phyloP scores from a whole-genome alignment of 2,113 vertebrate species.

The Henicopernis longicauda region DNA sequence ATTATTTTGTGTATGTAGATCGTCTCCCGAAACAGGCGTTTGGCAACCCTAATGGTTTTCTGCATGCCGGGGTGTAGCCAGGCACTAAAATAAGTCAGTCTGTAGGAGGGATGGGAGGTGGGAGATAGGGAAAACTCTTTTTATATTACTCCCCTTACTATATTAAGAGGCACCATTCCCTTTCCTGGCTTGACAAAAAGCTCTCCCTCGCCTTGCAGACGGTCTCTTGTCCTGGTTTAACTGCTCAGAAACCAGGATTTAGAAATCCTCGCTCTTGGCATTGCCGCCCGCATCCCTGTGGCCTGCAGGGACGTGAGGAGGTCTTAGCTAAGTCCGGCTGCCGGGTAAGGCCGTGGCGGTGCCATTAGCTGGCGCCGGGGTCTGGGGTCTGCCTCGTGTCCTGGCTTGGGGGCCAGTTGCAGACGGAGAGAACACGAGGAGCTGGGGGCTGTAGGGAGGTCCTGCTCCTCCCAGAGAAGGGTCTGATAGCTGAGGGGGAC shows the following conservation, averaged over 20 bases:
- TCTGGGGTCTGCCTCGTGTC: neutral
- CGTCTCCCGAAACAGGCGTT: neutral
- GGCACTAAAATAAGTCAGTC: constrained; percentile 36
- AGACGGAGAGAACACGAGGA: neutral
- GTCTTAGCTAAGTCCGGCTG: neutral
- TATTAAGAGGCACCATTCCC: constrained; percentile 29
- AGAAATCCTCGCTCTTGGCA: neutral
- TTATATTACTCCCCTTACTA: constrained; percentile 46
- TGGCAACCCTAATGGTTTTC: constrained; percentile 36
- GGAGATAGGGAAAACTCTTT: constrained; percentile 50
- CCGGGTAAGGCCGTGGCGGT: neutral
- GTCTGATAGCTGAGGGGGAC: neutral
- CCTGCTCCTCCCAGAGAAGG: neutral
- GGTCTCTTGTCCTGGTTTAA: neutral
- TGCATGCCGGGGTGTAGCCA: constrained; percentile 12
- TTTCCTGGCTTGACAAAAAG: constrained; percentile 8
- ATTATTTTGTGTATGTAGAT: constrained; percentile 25
- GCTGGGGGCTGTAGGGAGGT: neutral
- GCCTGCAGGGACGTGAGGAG: neutral
- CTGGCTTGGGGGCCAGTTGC: rapidly evolving
- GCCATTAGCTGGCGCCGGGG: rapidly evolving
- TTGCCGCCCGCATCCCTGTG: neutral
- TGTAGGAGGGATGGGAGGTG: constrained; percentile 41
- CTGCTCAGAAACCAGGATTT: neutral
- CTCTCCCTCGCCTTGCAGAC: neutral